Conservation (phyloP, 2,797 vertebrate species). For the Leuciscus waleckii region DNA sequence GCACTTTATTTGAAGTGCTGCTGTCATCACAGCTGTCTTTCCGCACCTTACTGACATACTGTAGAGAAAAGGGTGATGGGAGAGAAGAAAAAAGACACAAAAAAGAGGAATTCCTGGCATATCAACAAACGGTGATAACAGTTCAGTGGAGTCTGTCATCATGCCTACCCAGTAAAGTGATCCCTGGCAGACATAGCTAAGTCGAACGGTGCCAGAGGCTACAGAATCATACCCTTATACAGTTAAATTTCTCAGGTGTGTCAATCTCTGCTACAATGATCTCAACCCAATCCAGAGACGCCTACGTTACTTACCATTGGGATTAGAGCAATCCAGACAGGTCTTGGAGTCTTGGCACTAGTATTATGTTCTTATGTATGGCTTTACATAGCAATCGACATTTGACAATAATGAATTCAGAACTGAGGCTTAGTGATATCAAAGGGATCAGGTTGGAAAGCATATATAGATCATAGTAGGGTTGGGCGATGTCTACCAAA, state of each 20-base stretch:
- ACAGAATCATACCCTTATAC: conserved; percentile 45
- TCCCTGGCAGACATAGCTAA: conserved; percentile 46
- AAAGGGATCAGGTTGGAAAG: conserved; percentile 25
- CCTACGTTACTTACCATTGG: conserved; percentile 10
- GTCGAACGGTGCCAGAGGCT: conserved; percentile 41
- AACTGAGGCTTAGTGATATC: conserved; percentile 33
- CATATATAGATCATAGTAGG: neutral
- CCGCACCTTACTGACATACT: conserved; percentile 45
- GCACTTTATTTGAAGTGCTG: conserved; percentile 46
- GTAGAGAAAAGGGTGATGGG: conserved; percentile 10
- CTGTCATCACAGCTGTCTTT: conserved; percentile 60
- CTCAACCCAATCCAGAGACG: conserved; percentile 4
- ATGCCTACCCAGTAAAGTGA: conserved; percentile 42
- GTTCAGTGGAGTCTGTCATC: conserved; percentile 57
- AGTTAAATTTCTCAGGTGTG: conserved; percentile 54
- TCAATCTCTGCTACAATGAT: conserved; percentile 13
- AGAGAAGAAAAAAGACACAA: conserved; percentile 19
- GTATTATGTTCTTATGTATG: conserved; percentile 48
- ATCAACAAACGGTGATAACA: conserved; percentile 62
- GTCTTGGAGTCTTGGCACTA: conserved; percentile 28
- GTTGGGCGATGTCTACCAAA: too few relatives aligned
- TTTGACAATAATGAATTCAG: conserved; percentile 45
- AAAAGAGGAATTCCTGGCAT: conserved; percentile 58
- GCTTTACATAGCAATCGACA: conserved; percentile 50
- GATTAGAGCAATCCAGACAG: conserved; percentile 40